Base-by-base conservation (phyloP, 2,888 invertebrate species). In the Hedychridium roseum region DNA sequence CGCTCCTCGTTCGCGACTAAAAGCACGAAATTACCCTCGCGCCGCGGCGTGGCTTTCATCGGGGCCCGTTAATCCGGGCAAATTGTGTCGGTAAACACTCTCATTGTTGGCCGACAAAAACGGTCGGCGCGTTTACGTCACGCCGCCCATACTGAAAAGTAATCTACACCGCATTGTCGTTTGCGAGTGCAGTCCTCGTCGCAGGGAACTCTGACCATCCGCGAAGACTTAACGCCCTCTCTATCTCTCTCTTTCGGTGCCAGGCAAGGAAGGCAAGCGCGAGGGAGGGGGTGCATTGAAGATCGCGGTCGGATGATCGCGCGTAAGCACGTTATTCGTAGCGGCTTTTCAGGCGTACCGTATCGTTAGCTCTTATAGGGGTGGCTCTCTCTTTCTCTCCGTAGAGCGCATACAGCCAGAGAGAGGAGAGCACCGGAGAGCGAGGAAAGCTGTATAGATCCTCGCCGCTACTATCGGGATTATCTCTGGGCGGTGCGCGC, bases 281-380 rank as follows among this genome's bases (percentile, higher is more conserved):
- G n/a, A n/a, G n/a, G n/a, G n/a, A n/a, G n/a, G n/a, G n/a, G 27
- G 52, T 54, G 55, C 64, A 60, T 64, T 54, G 60, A 63, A 54
- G 60, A 58, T 64, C 63, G 75, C 66, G 74, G 74, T 73, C 64
- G 72, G 73, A 74, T 76, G 74, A 76, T 76, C 73, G 71, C 69
- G 64, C 70, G 71, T 78, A 78, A 78, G 76, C 73, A 72, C 72
- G 77, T 78, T 78, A 78, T 77, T 78, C 72, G 73, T 72, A 72
- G 74, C 76, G 71, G 57, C 57, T 64, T 52, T 57, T 55, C 59
- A 61, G 60, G 48, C 62, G 55, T 53, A 47, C 64, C 59, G 61
- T 68, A 74, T 76, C 76, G 71, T 73, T 75, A 74, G 71, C 67
- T 70, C 74, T 75, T 74, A 74, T 59, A 60, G 60, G 57, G 71